Evolutionary conservation across 2,797 vertebrate genomes (phyloP).

Genomic region (Esox masquinongy): DNA sequence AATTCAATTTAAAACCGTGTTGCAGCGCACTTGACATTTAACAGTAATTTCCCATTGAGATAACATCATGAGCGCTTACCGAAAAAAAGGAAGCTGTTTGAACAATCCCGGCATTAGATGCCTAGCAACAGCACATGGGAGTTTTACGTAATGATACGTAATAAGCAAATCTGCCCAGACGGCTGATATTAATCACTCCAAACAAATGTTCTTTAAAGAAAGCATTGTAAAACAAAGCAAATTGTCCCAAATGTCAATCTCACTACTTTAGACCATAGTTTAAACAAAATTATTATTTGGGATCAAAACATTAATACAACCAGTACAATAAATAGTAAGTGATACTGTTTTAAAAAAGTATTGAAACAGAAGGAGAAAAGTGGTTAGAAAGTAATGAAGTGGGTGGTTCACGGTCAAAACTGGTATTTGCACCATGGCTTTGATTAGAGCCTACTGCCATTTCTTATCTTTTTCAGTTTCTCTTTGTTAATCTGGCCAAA

Average conservation of each 20-base stretch:
- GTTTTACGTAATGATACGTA: too few relatives aligned
- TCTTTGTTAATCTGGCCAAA: too few relatives aligned
- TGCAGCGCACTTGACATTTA: not conserved
- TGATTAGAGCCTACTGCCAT: too few relatives aligned
- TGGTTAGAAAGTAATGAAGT: not conserved
- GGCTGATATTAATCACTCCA: too few relatives aligned
- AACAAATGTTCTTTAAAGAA: not conserved
- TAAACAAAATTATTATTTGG: not conserved
- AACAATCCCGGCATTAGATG: not conserved
- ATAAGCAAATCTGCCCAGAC: too few relatives aligned
- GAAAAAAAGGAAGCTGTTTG: not conserved
- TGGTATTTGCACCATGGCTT: too few relatives aligned
- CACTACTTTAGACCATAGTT: constrained; percentile 20
- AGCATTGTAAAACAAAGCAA: not conserved
- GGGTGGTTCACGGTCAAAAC: too few relatives aligned
- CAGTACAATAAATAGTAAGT: not conserved
- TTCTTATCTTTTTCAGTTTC: too few relatives aligned
- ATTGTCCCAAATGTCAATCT: constrained; percentile 9
- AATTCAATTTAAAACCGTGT: not conserved
- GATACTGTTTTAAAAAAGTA: not conserved
- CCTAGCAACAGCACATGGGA: not conserved
- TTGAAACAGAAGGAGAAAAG: not conserved
- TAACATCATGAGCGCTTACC: not conserved
- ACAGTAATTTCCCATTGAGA: not conserved
- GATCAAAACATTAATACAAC: not conserved